A percentile compares a stretch with the other conserved stretches of the same genome.
phyloP scores from a whole-genome alignment of 2,888 invertebrate species.

The Conomelus anceps region DNA sequence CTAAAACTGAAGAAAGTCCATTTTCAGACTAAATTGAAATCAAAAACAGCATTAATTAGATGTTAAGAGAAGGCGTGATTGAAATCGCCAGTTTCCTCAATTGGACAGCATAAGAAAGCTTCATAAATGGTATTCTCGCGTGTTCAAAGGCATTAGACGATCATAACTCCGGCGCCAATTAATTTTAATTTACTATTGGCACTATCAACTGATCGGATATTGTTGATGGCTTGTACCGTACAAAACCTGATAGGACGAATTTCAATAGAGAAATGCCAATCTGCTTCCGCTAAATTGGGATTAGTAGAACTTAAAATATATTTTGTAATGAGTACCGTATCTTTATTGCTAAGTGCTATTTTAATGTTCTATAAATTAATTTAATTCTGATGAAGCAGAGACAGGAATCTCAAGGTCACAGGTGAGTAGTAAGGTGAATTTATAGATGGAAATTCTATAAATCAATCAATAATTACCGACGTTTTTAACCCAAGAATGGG shows the following conservation, averaged over 20 bases:
- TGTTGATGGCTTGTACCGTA: neutral
- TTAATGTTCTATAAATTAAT: too few relatives aligned
- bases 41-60: neutral
- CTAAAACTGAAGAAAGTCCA: neutral
- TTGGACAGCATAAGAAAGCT: neutral
- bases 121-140: neutral
- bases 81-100: neutral
- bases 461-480: too few relatives aligned
- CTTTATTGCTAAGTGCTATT: too few relatives aligned
- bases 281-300: neutral
- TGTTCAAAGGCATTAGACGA: neutral
- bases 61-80: neutral
- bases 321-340: neutral
- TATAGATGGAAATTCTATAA: too few relatives aligned
- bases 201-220: neutral
- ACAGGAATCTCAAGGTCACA: too few relatives aligned
- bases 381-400: too few relatives aligned
- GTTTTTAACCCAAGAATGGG: too few relatives aligned
- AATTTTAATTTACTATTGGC: neutral
- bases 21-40: neutral
- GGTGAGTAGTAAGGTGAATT: too few relatives aligned
- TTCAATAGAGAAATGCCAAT: neutral
- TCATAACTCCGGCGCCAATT: neutral
- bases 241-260: neutral
- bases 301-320: neutral